Evolutionary conservation across 2,797 vertebrate species (phyloP).

Genomic region (Gadopsis bispinosus): DNA sequence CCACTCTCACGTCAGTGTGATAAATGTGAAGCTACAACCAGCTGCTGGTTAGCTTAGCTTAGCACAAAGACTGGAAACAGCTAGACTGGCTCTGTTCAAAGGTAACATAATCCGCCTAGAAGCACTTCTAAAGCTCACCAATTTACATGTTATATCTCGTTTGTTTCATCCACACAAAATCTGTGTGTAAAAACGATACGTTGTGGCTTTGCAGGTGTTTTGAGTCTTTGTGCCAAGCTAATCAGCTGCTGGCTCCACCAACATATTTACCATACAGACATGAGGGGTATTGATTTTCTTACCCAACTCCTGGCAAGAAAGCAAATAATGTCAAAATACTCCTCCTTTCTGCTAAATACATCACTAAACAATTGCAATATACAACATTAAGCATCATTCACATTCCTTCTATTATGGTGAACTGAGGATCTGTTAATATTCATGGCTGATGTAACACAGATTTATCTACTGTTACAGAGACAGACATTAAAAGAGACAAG

Average conservation of each 20-base stretch:
- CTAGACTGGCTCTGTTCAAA: background rate
- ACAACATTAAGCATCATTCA: conserved; percentile 8
- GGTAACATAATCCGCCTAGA: background rate
- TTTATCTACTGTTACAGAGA: conserved; percentile 10
- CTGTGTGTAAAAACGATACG: background rate
- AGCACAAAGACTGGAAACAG: conserved; percentile 4
- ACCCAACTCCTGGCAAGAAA: background rate
- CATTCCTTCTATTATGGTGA: background rate
- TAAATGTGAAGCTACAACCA: background rate
- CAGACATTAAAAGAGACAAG: background rate
- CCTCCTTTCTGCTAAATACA: conserved; percentile 12
- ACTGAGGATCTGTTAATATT: conserved; percentile 11
- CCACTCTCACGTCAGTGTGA: background rate
- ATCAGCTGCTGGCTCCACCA: background rate
- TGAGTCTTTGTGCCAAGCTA: conserved; percentile 8
- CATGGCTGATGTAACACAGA: conserved; percentile 22
- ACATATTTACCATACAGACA: background rate
- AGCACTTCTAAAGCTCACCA: background rate
- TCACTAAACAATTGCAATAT: background rate
- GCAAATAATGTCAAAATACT: background rate
- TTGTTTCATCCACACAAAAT: background rate
- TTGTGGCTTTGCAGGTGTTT: conserved; percentile 1
- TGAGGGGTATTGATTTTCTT: background rate
- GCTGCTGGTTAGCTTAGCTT: conserved; percentile 10
- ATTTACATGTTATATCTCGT: background rate